Percentiles rank a stretch among this genome's conserved stretches.
These are phyloP conservation scores for Phalera bucephala DNA, from an alignment of 2,888 invertebrate species.

Conservation along the genomic window DNA sequence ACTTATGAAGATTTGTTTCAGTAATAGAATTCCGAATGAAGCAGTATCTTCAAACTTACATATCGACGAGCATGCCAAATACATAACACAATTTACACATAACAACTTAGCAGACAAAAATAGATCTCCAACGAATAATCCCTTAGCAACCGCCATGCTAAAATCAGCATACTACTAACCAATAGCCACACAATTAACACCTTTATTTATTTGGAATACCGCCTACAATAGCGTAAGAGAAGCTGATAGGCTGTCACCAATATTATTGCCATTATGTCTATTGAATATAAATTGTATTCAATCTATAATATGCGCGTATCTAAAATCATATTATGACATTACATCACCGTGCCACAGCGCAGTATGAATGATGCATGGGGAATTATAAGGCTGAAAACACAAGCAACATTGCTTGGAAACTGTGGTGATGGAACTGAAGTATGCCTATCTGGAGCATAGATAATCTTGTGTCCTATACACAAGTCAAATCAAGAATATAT, in stretches of 20 bases:
- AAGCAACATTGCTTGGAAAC: no score
- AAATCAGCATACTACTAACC: constrained; percentile 1
- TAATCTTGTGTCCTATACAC: no score
- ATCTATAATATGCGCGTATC: constrained; percentile 23
- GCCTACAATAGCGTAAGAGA: constrained; percentile 1
- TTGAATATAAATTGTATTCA: constrained; percentile 28
- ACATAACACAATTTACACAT: no score
- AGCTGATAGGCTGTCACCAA: constrained; percentile 11
- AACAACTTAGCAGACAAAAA: no score
- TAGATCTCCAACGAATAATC: no score
- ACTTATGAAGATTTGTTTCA: no score
- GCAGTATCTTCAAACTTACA: no score
- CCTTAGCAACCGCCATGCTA: constrained; percentile 10
- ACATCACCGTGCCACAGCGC: constrained; percentile 20
- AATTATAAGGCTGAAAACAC: neutral
- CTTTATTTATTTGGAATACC: constrained; percentile 6
- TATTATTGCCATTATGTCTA: constrained; percentile 18
- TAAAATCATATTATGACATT: constrained; percentile 24
- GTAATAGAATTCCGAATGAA: no score
- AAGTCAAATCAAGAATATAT: no score
- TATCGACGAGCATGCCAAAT: no score
- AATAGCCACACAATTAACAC: neutral
- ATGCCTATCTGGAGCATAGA: no score
- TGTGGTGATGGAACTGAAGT: no score
- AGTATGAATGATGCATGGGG: constrained; percentile 28